phyloP scores from a whole-genome alignment of 2,888 invertebrate species.

The Luffia ferchaultella region DNA sequence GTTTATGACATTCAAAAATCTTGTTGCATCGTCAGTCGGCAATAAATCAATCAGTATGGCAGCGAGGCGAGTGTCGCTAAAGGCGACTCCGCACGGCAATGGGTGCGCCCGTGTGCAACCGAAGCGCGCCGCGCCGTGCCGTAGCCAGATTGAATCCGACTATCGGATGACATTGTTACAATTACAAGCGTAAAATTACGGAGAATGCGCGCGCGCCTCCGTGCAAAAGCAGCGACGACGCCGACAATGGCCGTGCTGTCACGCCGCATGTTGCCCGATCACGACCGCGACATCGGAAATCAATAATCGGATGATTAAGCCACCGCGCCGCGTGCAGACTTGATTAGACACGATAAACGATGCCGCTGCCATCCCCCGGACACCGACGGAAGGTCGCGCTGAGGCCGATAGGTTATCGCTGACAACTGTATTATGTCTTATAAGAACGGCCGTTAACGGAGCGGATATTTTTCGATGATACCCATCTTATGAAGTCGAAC shows the following conservation, averaged over 20 bases:
- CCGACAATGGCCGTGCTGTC: conserved; percentile 56
- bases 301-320: conserved; percentile 66
- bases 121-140: background rate
- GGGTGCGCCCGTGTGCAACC: too few relatives aligned
- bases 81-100: background rate
- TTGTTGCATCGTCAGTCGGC: too few relatives aligned
- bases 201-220: conserved; percentile 37
- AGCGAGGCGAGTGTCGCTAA: too few relatives aligned
- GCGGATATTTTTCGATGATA: conserved; percentile 52
- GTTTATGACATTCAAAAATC: too few relatives aligned
- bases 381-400: conserved; percentile 33
- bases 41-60: too few relatives aligned
- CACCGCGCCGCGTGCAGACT: conserved; percentile 65
- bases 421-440: conserved; percentile 42
- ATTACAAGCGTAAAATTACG: conserved; percentile 62
- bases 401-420: conserved; percentile 56
- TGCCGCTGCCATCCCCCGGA: conserved; percentile 21
- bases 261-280: conserved; percentile 55
- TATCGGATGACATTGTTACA: conserved; percentile 56
- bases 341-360: conserved; percentile 59
- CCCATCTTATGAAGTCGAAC: conserved; percentile 42
- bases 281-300: conserved; percentile 66
- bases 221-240: conserved; percentile 29
- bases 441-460: conserved; percentile 38
- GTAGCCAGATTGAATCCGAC: conserved; percentile 42